Base-by-base conservation (phyloP, 2,888 invertebrate genomes). In the Lasiommata megera region DNA sequence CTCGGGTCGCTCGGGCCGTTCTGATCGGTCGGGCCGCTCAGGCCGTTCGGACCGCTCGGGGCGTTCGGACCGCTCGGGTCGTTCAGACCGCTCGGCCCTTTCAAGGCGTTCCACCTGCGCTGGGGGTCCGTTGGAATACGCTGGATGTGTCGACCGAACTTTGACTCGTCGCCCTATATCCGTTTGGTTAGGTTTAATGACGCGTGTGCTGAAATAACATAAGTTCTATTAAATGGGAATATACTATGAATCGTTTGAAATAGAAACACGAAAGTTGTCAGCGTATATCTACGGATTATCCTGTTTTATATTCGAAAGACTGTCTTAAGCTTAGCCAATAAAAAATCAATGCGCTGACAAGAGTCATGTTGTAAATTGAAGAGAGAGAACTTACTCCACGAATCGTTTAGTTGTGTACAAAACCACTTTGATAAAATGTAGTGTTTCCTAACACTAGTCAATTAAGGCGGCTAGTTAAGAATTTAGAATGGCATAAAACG, bases 131-230 rank as follows among this genome's bases (percentile, higher is more conserved):
- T 78, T 77, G 67, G 88, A 80, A 71, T 80, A 85, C 66, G 74
- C 71, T 60, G 86, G 82, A 74, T 88, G 84, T 62, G 84, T 75
- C 60, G 82, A 72, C 58, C 88, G 96, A 80, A 95, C 93, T 84
- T 97, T 97, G 68, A 97, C 95, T 82, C 96, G 96, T 68, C 96
- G 93, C 60, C 97, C 97, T 75, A 97, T 96, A 85, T 96, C 96
- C 73, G 95, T 95, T 80, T 96, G 96, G 88, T 96, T 96, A 70
- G 96, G 95, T 88, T 98, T 97, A 80, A 98, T 98, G 84, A 97
- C 98, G 82, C 97, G 95, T 75, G 97, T 96, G 92, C 97, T 97
- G 91, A 53, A 92, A 92, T 41, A 12, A 51, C 28, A 23, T 55
- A 52, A 58, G 29, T 23, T 23, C 46, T 48, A 44, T 52, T 48